Evolutionary conservation across 1,140 invertebrate genomes (phyloP).

Genomic region (Aphidius gifuensis): DNA sequence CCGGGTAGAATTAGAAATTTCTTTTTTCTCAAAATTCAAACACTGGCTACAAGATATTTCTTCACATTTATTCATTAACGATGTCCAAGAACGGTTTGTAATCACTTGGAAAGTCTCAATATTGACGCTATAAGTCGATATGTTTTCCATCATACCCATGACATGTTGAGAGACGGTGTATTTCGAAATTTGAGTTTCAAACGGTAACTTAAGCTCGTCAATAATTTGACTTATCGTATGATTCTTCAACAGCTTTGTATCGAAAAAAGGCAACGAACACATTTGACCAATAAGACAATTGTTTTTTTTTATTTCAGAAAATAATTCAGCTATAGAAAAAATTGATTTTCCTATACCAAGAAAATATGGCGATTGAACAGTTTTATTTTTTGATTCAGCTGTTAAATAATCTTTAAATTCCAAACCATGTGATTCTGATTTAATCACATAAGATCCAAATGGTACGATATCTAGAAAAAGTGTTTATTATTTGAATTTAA

Average conservation of each 20-base stretch:
- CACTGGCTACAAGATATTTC: constrained; percentile 25
- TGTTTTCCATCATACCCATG: constrained; percentile 26
- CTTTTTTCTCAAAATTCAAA: constrained; percentile 34
- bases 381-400: constrained; percentile 24
- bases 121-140: constrained; percentile 33
- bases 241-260: constrained; percentile 17
- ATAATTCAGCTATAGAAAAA: constrained; percentile 30
- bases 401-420: constrained; percentile 26
- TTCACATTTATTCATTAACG: too few species aligned
- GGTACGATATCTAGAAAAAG: constrained; percentile 39
- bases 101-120: constrained; percentile 25
- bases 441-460: constrained; percentile 40
- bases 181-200: constrained; percentile 34
- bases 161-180: constrained; percentile 29
- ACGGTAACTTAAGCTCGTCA: constrained; percentile 35
- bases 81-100: constrained; percentile 16
- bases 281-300: constrained; percentile 28
- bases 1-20: too few species aligned
- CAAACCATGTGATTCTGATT: constrained; percentile 29
- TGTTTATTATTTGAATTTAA: too few species aligned
- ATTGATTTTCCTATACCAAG: constrained; percentile 44
- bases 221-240: constrained; percentile 38
- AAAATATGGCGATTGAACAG: constrained; percentile 42
- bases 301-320: constrained; percentile 31
- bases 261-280: constrained; percentile 34